phyloP scores from a whole-genome alignment of 2,797 vertebrate species.

The Lepus townsendii region DNA sequence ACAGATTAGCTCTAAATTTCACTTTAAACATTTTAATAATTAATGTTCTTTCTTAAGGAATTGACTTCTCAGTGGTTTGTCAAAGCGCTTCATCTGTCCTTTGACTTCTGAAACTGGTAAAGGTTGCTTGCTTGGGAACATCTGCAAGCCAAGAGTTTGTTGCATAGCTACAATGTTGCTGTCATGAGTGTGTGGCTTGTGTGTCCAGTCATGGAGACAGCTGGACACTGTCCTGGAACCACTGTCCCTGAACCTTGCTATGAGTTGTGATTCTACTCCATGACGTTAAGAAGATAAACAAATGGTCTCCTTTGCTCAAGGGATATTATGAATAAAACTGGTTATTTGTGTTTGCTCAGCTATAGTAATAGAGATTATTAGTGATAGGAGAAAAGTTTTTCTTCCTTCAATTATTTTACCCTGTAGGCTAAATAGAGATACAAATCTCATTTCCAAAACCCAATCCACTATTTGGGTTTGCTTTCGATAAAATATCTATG shows the following conservation, averaged over 20 bases:
- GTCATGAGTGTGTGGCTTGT: neutral
- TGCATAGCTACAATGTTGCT: neutral
- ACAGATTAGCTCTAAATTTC: constrained; percentile 32
- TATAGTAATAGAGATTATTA: neutral
- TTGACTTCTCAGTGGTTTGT: constrained; percentile 16
- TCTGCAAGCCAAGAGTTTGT: neutral
- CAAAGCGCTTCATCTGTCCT: neutral
- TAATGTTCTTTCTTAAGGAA: constrained; percentile 33
- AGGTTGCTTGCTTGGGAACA: neutral
- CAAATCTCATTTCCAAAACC: constrained; percentile 74
- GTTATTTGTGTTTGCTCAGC: constrained; percentile 56
- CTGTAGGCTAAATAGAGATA: constrained; percentile 74
- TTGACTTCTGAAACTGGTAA: constrained; percentile 30
- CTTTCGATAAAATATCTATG: constrained; percentile 77
- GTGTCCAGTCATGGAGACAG: neutral
- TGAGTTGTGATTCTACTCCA: neutral
- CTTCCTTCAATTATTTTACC: constrained; percentile 46
- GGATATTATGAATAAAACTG: neutral
- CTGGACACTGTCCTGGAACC: neutral
- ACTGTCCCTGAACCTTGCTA: neutral
- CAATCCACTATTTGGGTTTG: constrained; percentile 64
- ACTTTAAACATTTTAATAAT: constrained; percentile 29
- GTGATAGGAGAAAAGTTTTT: constrained; percentile 53
- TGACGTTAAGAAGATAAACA: constrained; percentile 10
- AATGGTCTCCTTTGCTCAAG: constrained; percentile 21